phyloP scores from a whole-genome alignment of 1,140 invertebrate species.

The Lepidurus packardi region DNA sequence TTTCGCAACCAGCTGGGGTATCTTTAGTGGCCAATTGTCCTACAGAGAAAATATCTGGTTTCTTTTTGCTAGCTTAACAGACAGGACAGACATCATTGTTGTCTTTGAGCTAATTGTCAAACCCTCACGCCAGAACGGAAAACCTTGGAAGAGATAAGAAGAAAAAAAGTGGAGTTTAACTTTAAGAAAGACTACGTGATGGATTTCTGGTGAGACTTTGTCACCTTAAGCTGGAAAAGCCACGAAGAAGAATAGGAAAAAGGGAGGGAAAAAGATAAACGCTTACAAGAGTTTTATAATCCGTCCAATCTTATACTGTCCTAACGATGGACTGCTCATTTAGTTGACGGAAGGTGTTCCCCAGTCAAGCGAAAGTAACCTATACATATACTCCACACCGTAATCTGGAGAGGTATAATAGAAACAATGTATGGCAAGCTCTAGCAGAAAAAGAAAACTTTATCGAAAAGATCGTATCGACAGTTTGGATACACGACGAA shows the following conservation, averaged over 20 bases:
- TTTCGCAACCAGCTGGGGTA: neutral
- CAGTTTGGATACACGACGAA: neutral
- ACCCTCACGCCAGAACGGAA: neutral
- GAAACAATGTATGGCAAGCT: too few relatives aligned
- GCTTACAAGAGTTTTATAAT: neutral
- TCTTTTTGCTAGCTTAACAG: neutral
- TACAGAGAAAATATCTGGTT: neutral
- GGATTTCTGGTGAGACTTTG: neutral
- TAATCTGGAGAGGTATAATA: too few relatives aligned
- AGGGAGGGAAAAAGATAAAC: neutral
- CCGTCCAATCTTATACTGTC: too few relatives aligned
- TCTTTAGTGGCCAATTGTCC: neutral
- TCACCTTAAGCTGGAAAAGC: neutral
- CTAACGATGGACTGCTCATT: too few relatives aligned
- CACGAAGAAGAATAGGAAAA: neutral
- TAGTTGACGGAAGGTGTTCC: too few relatives aligned
- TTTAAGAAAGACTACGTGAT: neutral
- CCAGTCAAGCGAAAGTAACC: too few relatives aligned
- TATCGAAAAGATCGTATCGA: neutral
- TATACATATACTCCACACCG: too few relatives aligned
- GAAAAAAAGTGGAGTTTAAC: neutral
- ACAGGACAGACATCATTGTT: neutral
- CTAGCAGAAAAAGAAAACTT: neutral
- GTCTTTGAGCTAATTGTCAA: constrained; percentile 5
- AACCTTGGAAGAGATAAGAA: neutral